Percentiles rank a stretch among this genome's conserved stretches.
Conservation (phyloP, 2,797 vertebrate genomes). For the Scolopax rusticola region DNA sequence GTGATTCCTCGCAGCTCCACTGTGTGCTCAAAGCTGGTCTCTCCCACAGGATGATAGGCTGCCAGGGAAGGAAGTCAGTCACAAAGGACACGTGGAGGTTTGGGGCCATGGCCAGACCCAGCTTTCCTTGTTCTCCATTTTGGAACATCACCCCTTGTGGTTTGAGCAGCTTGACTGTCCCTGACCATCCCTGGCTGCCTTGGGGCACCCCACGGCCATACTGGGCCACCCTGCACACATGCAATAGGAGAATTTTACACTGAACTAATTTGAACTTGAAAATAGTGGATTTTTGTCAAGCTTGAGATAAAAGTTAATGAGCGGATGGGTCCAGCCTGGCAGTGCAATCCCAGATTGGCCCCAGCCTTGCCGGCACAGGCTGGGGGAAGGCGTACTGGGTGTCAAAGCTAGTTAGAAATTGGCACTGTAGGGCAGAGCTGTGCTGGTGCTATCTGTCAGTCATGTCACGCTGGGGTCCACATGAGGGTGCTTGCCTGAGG, state of each 20-base stretch:
- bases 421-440: neutral
- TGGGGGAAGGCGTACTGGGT: neutral
- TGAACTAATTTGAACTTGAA: neutral
- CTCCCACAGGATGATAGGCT: conserved; percentile 84
- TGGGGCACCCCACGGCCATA: accelerated
- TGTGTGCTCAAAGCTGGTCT: conserved; percentile 87
- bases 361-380: neutral
- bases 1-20: conserved; percentile 87
- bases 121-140: neutral
- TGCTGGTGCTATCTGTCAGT: neutral
- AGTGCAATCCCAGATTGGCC: neutral
- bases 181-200: neutral
- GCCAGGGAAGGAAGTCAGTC: conserved; percentile 25
- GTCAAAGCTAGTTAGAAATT: neutral
- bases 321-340: neutral
- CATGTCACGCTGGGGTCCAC: neutral
- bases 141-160: neutral
- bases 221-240: neutral
- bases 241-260: neutral
- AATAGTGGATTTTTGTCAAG: neutral
- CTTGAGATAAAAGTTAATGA: neutral
- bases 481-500: neutral
- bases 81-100: neutral
- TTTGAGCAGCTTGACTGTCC: neutral
- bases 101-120: neutral